These are phyloP conservation scores for Actinernus sp. DNA, from an alignment of 92 coral and sea anemone species.

Conservation along the genomic window DNA sequence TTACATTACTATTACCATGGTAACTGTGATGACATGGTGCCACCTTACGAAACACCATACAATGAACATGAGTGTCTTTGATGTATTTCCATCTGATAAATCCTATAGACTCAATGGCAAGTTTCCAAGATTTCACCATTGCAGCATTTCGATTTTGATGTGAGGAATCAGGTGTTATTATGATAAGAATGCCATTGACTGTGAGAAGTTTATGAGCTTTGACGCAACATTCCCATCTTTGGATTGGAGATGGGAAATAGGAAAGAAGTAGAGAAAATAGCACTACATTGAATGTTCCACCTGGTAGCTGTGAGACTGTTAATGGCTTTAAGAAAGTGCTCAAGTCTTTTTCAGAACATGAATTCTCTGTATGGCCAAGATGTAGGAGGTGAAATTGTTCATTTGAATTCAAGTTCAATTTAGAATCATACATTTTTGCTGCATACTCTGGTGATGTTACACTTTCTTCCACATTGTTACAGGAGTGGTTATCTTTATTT, in stretches of 20 bases:
- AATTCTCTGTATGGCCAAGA: too few relatives aligned
- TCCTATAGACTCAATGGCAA: slow-evolving; percentile 89
- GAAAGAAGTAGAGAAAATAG: slow-evolving; percentile 89
- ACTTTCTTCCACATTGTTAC: too few relatives aligned
- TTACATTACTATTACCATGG: slow-evolving; percentile 20
- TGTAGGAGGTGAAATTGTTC: too few relatives aligned
- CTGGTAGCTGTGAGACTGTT: slow-evolving; percentile 63
- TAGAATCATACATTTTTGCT: too few relatives aligned
- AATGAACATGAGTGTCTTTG: slow-evolving; percentile 90
- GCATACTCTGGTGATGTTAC: too few relatives aligned
- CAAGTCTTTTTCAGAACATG: too few relatives aligned
- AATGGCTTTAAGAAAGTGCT: too few relatives aligned
- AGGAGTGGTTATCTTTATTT: too few relatives aligned
- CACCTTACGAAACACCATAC: slow-evolving; percentile 96
- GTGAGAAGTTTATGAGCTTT: slow-evolving; percentile 84
- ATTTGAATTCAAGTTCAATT: too few relatives aligned
- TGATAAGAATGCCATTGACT: slow-evolving; percentile 79
- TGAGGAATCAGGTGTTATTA: slow-evolving; percentile 95
- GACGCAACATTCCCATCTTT: slow-evolving; percentile 87
- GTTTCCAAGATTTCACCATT: slow-evolving; percentile 97
- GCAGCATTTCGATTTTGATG: slow-evolving; percentile 91
- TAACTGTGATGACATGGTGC: slow-evolving; percentile 69
- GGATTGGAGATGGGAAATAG: slow-evolving; percentile 83
- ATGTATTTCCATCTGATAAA: slow-evolving; percentile 90
- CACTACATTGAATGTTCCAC: slow-evolving; percentile 61